A percentile compares a stretch with the other conserved stretches of the same genome.
Conservation (phyloP, 2,888 invertebrate genomes). For the Syritta pipiens region DNA sequence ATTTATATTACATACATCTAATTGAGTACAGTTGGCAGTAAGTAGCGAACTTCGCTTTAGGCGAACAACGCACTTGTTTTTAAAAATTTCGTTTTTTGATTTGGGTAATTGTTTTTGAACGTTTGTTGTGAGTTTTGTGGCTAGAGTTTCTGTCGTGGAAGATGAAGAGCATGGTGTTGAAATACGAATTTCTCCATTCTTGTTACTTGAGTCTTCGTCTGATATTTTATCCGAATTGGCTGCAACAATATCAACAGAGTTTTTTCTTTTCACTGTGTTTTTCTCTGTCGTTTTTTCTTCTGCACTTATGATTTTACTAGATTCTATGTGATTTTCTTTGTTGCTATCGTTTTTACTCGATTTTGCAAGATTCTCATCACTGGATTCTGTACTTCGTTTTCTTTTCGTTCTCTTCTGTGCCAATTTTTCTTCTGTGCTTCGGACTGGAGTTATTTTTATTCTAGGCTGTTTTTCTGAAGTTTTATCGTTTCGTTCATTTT, state of each 20-base stretch:
- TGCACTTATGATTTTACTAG: too few species aligned
- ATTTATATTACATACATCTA: conserved; percentile 55
- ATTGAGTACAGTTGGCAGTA: conserved; percentile 33
- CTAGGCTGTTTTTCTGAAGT: not conserved
- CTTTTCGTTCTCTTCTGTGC: not conserved
- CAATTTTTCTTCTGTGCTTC: not conserved
- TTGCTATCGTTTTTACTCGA: not conserved
- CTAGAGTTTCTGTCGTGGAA: not conserved
- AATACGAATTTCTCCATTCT: not conserved
- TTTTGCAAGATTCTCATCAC: not conserved
- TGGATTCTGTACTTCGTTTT: not conserved
- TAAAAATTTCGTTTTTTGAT: conserved; percentile 5
- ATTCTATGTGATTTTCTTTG: not conserved
- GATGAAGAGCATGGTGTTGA: not conserved
- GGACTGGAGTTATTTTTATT: conserved; percentile 12
- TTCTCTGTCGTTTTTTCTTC: not conserved
- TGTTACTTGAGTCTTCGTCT: not conserved
- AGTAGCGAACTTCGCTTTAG: conserved; percentile 37
- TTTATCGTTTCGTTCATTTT: not conserved
- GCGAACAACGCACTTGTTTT: conserved; percentile 55
- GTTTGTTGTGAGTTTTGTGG: not conserved
- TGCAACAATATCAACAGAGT: not conserved
- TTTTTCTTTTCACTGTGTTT: not conserved
- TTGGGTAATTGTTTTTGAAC: not conserved
- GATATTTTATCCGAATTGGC: not conserved